phyloP scores from a whole-genome alignment of 2,797 vertebrate genomes.

The Pelodytes ibericus region DNA sequence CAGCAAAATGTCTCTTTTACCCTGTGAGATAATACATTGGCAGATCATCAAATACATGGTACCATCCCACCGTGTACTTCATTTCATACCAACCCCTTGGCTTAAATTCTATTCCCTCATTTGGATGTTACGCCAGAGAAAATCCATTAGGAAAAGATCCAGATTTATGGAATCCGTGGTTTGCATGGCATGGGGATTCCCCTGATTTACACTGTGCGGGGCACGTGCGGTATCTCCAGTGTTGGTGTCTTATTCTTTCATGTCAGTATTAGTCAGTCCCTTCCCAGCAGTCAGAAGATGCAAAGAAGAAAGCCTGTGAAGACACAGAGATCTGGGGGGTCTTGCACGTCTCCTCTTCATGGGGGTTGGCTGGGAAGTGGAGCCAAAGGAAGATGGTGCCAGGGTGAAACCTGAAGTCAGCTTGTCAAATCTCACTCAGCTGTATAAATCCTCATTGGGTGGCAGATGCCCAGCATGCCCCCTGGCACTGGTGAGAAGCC shows the following conservation, averaged over 20 bases:
- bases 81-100: slow-evolving; percentile 15
- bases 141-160: slow-evolving; percentile 12
- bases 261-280: slow-evolving; percentile 68
- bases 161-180: slow-evolving; percentile 6
- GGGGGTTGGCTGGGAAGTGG: too few species aligned
- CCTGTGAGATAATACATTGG: slow-evolving; percentile 32
- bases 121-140: slow-evolving; percentile 28
- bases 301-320: slow-evolving; percentile 64
- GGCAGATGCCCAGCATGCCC: too few species aligned
- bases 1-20: slow-evolving; percentile 43
- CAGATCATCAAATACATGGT: slow-evolving; percentile 31
- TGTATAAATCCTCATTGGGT: too few species aligned
- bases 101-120: slow-evolving; percentile 27
- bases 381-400: slow-evolving; percentile 35
- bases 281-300: slow-evolving; percentile 65
- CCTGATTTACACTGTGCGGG: slow-evolving; percentile 60
- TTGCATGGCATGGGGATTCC: slow-evolving; percentile 29
- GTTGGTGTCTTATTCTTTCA: slow-evolving; percentile 68
- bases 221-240: slow-evolving; percentile 60
- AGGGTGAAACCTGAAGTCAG: too few species aligned
- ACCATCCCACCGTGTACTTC: background rate
- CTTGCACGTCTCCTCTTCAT: too few species aligned
- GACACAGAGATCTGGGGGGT: too few species aligned
- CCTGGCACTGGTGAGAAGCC: too few species aligned
- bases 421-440: too few species aligned